phyloP scores from a whole-genome alignment of 2,113 vertebrate genomes.

The rat (Rattus norvegicus) region GRCr8 NC_086019.1:50305001-50305500 shows the following conservation, averaged over 20 bases:
- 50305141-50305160: neutral
- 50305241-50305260: neutral
- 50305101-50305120: neutral
- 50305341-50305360: too few relatives aligned
- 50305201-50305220: neutral
- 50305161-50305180: neutral
- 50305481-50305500: neutral
- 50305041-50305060: too few relatives aligned
- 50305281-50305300: neutral
- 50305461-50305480: neutral
- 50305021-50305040: neutral
- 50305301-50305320: neutral
- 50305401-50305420: too few relatives aligned
- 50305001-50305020: too few relatives aligned
- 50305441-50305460: neutral
- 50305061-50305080: neutral
- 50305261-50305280: too few relatives aligned
- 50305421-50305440: too few relatives aligned
- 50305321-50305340: neutral
- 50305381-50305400: neutral
- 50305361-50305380: neutral
- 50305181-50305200: neutral
- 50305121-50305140: neutral
- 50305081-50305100: neutral
- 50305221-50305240: neutral